Evolutionary conservation across 2,113 vertebrate species (phyloP).

Genomic region (Aramus guarauna): DNA sequence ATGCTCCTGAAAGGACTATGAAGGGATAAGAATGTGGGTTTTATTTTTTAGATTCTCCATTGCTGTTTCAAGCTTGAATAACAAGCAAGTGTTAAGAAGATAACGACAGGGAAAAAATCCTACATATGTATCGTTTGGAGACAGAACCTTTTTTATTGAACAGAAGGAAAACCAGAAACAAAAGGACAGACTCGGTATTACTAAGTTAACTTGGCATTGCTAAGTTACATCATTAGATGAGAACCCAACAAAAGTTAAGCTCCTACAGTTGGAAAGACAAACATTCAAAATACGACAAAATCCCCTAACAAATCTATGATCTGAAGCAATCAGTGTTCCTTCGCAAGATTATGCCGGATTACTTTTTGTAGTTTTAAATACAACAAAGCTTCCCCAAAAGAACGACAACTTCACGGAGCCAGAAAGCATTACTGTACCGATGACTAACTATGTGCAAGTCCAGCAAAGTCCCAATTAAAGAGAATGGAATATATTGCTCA

Average conservation of each 20-base stretch:
- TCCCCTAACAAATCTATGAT: not conserved
- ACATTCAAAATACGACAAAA: not conserved
- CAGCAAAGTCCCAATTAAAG: constrained; percentile 20
- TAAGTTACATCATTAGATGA: not conserved
- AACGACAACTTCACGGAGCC: not conserved
- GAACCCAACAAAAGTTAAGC: not conserved
- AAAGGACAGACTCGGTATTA: not conserved
- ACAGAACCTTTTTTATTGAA: not conserved
- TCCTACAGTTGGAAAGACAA: not conserved
- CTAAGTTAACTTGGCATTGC: not conserved
- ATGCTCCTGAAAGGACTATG: not conserved
- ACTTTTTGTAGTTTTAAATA: constrained; percentile 43
- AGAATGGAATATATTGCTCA: constrained; percentile 50
- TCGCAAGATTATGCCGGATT: constrained; percentile 46
- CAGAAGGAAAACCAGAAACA: not conserved
- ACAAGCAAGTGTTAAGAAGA: not conserved
- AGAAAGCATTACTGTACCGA: not conserved
- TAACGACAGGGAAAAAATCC: not conserved
- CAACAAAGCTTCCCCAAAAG: constrained; percentile 28
- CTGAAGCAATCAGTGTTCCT: constrained; percentile 49
- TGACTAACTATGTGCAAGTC: not conserved
- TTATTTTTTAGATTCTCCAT: not conserved
- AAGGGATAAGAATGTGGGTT: not conserved
- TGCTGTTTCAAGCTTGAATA: not conserved
- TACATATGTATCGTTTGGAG: not conserved